Evolutionary conservation across 35 echinoderm and acorn worm genomes (phyloP), one percentile per base, ranked within the genome.

Genomic region (Chiridota heheva): DNA sequence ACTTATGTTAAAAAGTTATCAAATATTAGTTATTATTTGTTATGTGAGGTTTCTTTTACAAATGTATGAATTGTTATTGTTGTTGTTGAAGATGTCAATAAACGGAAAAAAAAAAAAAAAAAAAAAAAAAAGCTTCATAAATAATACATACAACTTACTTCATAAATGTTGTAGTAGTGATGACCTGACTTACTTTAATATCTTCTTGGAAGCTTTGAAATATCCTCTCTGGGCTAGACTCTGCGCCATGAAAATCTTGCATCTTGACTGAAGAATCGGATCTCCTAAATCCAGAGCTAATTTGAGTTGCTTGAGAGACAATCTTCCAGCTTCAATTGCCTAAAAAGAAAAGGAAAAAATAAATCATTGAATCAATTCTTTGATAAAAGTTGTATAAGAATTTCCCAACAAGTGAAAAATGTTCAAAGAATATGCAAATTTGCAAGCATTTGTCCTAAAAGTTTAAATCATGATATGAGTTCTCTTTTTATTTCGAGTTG

Each of bases 141-240:
- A n/a, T n/a, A n/a, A n/a, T n/a, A n/a, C n/a, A n/a, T n/a, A n/a
- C n/a, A n/a, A n/a, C n/a, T n/a, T n/a, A n/a, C n/a, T n/a, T n/a
- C n/a, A n/a, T n/a, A n/a, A n/a, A n/a, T n/a, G n/a, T n/a, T n/a
- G n/a, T n/a, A n/a, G n/a, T n/a, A n/a, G n/a, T n/a, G n/a, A n/a
- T n/a, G n/a, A n/a, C 55, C 55, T 2, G 70, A 3, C 45, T 68
- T 60, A 91, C 89, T 82, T 86, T 32, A 91, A 58, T 13, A 91
- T 60, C 40, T 51, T 42, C 38, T 78, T 42, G 5, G 89, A 72
- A 22, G 71, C 51, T 40, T 44, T 65, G 16, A 86, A 56, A 20
- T 45, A 85, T 1, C 89, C 82, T 74, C 89, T 91, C 38, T 91
- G 89, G 82, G 86, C 86, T 15, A 91, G 40, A 86, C 89, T 91